Percentiles rank a stretch among this genome's conserved stretches.
These are phyloP conservation scores for Drosophila picticornis DNA, from an alignment of 2,888 invertebrate species.

Conservation along the genomic window DNA sequence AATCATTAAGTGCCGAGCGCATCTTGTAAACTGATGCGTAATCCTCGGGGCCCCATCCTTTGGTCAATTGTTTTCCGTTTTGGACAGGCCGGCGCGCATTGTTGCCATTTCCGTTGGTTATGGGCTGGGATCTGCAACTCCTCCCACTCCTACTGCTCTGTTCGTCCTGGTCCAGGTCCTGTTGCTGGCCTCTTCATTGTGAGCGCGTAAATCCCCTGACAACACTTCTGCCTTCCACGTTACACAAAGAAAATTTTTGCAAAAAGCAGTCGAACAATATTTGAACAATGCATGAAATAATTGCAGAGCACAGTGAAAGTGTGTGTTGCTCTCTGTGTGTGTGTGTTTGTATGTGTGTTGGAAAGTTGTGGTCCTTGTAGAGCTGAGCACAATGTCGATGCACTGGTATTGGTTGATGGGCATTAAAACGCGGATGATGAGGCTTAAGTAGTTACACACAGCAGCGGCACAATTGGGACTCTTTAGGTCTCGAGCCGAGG, in stretches of 20 bases:
- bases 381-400: conserved; percentile 52
- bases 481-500: conserved; percentile 48
- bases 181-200: conserved; percentile 62
- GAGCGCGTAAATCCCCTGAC: conserved; percentile 73
- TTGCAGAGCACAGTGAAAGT: conserved; percentile 59
- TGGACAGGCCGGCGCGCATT: conserved; percentile 54
- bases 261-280: conserved; percentile 69
- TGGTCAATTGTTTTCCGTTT: conserved; percentile 70
- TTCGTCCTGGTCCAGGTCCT: conserved; percentile 17
- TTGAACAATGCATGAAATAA: conserved; percentile 75
- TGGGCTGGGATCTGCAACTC: conserved; percentile 39
- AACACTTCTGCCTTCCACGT: conserved; percentile 71
- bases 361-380: conserved; percentile 52
- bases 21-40: conserved; percentile 79
- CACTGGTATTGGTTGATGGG: conserved; percentile 61
- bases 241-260: conserved; percentile 68
- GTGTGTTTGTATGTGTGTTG: conserved; percentile 16
- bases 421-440: conserved; percentile 75
- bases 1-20: conserved; percentile 74
- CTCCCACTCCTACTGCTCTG: conserved; percentile 12
- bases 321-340: conserved; percentile 8
- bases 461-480: conserved; percentile 56
- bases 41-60: conserved; percentile 45
- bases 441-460: conserved; percentile 74
- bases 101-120: conserved; percentile 70